A percentile compares a stretch with the other conserved stretches of the same genome.
These are phyloP conservation scores for Bimastos eiseni DNA, from an alignment of 2,888 invertebrate species.

Conservation along the genomic window DNA sequence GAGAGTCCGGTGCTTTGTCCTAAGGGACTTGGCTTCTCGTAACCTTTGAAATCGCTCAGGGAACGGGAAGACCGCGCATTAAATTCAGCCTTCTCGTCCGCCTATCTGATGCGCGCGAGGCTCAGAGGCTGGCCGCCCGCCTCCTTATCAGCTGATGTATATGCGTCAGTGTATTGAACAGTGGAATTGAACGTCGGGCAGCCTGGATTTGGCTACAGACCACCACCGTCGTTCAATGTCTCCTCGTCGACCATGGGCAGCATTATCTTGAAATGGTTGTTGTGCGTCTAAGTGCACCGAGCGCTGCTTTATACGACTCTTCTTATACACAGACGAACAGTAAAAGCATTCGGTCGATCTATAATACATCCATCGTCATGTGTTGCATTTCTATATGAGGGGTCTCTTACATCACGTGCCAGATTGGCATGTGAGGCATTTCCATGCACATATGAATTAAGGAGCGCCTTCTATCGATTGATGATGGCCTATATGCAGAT, in stretches of 20 bases:
- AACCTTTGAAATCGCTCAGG: background rate
- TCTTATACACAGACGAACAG: no score
- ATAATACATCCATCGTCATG: no score
- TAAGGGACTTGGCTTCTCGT: conserved; percentile 6
- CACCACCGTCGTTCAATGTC: background rate
- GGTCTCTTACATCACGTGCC: no score
- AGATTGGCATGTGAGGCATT: no score
- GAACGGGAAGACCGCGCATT: background rate
- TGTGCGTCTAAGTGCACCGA: background rate
- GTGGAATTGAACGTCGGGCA: background rate
- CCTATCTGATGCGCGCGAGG: background rate
- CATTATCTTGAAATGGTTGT: background rate
- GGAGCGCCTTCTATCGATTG: background rate
- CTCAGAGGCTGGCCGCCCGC: background rate
- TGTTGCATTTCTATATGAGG: no score
- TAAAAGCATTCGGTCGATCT: no score
- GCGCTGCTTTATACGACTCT: background rate
- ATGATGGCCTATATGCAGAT: background rate
- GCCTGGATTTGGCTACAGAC: background rate
- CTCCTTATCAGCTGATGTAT: background rate
- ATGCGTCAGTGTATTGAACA: background rate
- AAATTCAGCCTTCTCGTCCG: background rate
- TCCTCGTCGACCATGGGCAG: background rate
- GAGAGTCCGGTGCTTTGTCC: background rate
- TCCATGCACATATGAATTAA: background rate